These are phyloP conservation scores for Stegostoma tigrinum DNA, from an alignment of 2,113 vertebrate species.

Conservation along the genomic window DNA sequence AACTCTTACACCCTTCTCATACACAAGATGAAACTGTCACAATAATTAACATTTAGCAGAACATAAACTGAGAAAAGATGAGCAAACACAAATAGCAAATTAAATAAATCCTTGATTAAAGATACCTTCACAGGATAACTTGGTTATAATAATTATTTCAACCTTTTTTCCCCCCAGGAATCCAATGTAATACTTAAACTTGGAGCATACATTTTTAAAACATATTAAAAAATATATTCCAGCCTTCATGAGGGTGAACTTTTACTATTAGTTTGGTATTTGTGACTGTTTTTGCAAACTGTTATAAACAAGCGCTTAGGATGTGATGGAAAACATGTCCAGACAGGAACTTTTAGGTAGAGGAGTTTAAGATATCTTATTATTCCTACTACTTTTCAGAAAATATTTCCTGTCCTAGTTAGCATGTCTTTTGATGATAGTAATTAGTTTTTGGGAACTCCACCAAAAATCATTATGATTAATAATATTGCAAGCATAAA, in stretches of 20 bases:
- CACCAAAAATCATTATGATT: not conserved
- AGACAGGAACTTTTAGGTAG: not conserved
- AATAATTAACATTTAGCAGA: not conserved
- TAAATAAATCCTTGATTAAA: conserved; percentile 26
- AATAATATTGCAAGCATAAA: not conserved
- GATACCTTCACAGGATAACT: not conserved
- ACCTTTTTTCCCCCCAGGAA: not conserved
- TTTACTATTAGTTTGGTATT: not conserved
- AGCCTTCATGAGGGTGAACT: not conserved
- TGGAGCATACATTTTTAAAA: not conserved
- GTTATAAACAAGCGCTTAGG: not conserved
- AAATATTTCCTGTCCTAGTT: not conserved
- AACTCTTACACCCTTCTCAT: not conserved
- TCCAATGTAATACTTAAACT: not conserved
- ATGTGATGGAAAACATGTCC: not conserved
- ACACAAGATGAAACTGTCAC: not conserved
- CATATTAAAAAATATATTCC: not conserved
- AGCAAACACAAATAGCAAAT: not conserved
- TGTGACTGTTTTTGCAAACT: not conserved
- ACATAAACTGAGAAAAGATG: not conserved
- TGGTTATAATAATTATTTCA: conserved; percentile 17
- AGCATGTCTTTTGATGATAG: not conserved
- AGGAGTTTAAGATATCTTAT: not conserved
- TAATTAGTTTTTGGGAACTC: not conserved
- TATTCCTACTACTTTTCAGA: not conserved